Percentiles rank a stretch among this genome's conserved stretches.
Conservation (phyloP, 1,140 invertebrate species). For the Achatina immaculata region DNA sequence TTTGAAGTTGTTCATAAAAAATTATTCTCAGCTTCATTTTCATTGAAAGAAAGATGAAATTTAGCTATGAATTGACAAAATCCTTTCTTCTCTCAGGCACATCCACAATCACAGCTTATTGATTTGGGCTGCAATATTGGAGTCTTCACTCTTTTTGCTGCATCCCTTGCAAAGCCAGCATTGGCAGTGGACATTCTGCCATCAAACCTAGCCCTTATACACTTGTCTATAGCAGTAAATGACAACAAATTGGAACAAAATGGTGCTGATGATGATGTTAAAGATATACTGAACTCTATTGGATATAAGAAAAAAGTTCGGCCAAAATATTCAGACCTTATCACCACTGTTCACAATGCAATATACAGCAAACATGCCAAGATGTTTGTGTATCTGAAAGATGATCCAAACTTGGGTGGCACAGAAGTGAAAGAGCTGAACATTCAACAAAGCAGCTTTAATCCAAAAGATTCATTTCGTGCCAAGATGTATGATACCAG, state of each 20-base stretch:
- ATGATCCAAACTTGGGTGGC: constrained; percentile 26
- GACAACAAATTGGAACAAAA: constrained; percentile 44
- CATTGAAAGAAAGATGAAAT: no score
- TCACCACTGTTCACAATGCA: constrained; percentile 18
- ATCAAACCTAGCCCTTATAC: constrained; percentile 52
- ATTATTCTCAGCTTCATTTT: no score
- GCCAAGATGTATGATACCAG: background rate
- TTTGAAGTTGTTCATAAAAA: no score
- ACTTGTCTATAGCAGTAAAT: constrained; percentile 48
- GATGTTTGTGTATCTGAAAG: constrained; percentile 21
- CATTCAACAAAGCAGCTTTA: background rate
- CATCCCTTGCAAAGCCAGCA: constrained; percentile 54
- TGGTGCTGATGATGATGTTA: constrained; percentile 48
- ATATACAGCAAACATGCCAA: constrained; percentile 19
- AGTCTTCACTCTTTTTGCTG: constrained; percentile 57
- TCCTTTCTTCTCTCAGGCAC: background rate
- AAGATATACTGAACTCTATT: constrained; percentile 55
- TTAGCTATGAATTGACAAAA: constrained; percentile 12
- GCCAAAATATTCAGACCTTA: constrained; percentile 10
- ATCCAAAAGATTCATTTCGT: background rate
- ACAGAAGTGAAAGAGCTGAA: constrained; percentile 32
- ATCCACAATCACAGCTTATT: constrained; percentile 44
- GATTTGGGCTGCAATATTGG: constrained; percentile 68
- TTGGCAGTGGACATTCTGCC: constrained; percentile 60
- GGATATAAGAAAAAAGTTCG: constrained; percentile 37